Base-by-base conservation (phyloP, 30 jellyfish, hydroid and myxozoan genomes). In the Hydra vulgaris region DNA sequence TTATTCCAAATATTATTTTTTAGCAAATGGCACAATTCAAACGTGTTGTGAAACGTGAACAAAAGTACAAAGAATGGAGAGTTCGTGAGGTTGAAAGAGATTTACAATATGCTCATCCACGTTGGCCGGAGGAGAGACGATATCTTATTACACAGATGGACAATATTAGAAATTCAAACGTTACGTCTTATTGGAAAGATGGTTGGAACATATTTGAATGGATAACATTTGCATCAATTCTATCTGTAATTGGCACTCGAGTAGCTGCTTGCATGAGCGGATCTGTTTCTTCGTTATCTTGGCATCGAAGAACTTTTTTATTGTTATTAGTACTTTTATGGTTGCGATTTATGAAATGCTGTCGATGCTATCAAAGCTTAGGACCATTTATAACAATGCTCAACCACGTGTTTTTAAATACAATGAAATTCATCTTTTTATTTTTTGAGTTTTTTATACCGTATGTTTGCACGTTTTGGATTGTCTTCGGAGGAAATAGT, bases 51-150 rank as follows among this genome's bases (percentile, higher is more conserved):
- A 94, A 84, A 81, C 82, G 96, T 54, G 95, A 87, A 52, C 81
- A 76, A 23, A 81, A 83, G 15, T 87, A 84, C 81, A 94, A 94
- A 76, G 99, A 85, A 21, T 94, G 99, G 99, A 74, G 95, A 66
- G 89, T 88, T 3, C 81, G 83, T 19, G 97, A 94, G 78, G 95
- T 94, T 17, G 96, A 88, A 54, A 81, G 99, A 26, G 99, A 94
- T 81, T 25, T 94, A 52, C 89, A 88, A 72, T 88, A 87, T 79
- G 85, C 96, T 66, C 99, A 94, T 81, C 95, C 94, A 54, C 77
- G 99, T 19, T 94, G 99, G 99, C 96, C 99, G 53, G 99, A 94
- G 74, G 99, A 94, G 71, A 61, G 90, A 74, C 85, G 99, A 25
- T 94, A 87, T 71, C 84, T 94, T 18, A 89, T 76, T 25, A 93